Evolutionary conservation across 1,140 invertebrate species (phyloP).

Genomic region (Oncopodura yosiiana): DNA sequence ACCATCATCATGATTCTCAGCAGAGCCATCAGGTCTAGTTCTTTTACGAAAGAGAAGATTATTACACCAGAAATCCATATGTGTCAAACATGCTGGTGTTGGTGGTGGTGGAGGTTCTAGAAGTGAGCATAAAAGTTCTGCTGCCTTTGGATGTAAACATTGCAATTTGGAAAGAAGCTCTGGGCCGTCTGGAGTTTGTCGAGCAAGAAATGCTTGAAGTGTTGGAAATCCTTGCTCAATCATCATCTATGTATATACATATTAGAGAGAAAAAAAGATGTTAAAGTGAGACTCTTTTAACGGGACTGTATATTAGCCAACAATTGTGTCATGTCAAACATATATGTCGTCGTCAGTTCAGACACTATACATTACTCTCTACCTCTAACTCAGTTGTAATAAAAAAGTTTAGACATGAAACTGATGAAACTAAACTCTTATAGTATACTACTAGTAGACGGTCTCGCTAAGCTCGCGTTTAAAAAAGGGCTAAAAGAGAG

Average conservation of each 20-base stretch:
- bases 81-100: slow-evolving; percentile 52
- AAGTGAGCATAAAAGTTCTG: slow-evolving; percentile 30
- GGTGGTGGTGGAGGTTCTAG: slow-evolving; percentile 38
- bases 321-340: neutral
- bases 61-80: slow-evolving; percentile 74
- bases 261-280: neutral
- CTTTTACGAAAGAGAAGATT: slow-evolving; percentile 59
- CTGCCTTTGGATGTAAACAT: slow-evolving; percentile 30
- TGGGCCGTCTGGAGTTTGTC: slow-evolving; percentile 40
- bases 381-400: too few species aligned
- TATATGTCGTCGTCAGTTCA: neutral
- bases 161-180: slow-evolving; percentile 26
- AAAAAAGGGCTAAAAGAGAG: too few species aligned
- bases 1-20: slow-evolving; percentile 39
- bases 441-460: too few species aligned
- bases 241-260: slow-evolving; percentile 20
- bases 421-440: too few species aligned
- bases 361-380: too few species aligned
- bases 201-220: slow-evolving; percentile 53
- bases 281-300: neutral
- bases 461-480: too few species aligned
- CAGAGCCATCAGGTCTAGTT: slow-evolving; percentile 37
- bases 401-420: too few species aligned
- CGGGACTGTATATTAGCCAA: neutral
- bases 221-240: slow-evolving; percentile 35